Percentiles rank a stretch among this genome's conserved stretches.
Evolutionary conservation across 1,140 invertebrate genomes (phyloP).

Genomic region (Drosophila kohkoa): DNA sequence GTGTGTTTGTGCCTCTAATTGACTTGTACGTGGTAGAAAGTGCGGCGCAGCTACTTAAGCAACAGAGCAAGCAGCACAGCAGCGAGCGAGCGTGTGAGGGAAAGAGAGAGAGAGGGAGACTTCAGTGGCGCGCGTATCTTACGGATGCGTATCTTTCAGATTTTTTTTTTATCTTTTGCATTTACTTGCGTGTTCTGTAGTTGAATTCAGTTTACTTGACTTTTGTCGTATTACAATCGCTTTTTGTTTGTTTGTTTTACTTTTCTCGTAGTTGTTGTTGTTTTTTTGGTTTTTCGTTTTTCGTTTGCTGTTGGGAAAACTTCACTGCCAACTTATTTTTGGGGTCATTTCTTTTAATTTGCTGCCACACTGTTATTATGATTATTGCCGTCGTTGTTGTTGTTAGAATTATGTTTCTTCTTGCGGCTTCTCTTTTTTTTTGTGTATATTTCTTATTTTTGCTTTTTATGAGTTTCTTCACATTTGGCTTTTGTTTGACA

Average conservation of each 20-base stretch:
- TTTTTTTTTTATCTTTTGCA: constrained; percentile 61
- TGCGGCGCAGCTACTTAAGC: constrained; percentile 58
- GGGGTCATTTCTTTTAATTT: constrained; percentile 75
- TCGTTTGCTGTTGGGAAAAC: constrained; percentile 23
- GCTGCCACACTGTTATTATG: constrained; percentile 65
- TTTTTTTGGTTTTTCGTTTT: constrained; percentile 23
- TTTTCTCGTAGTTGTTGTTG: constrained; percentile 22
- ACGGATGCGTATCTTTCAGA: constrained; percentile 63
- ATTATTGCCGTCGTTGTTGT: constrained; percentile 37
- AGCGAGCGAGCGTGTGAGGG: background rate
- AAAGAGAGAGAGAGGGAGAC: background rate
- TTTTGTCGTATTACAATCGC: constrained; percentile 13
- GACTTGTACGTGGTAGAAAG: constrained; percentile 79
- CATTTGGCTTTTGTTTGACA: constrained; percentile 75
- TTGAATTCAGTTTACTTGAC: constrained; percentile 18
- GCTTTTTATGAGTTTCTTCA: constrained; percentile 79
- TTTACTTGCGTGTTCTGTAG: constrained; percentile 49
- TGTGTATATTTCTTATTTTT: constrained; percentile 24
- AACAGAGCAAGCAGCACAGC: background rate
- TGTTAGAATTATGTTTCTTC: constrained; percentile 45
- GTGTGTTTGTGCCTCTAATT: constrained; percentile 78
- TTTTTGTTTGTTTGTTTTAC: constrained; percentile 23
- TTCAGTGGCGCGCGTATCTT: constrained; percentile 43
- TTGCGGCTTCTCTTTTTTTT: constrained; percentile 7
- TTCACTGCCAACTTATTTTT: constrained; percentile 53